Evolutionary conservation across 2,113 vertebrate genomes (phyloP), one percentile per base, ranked within the genome.

Genomic region (Eulacestoma nigropectus): DNA sequence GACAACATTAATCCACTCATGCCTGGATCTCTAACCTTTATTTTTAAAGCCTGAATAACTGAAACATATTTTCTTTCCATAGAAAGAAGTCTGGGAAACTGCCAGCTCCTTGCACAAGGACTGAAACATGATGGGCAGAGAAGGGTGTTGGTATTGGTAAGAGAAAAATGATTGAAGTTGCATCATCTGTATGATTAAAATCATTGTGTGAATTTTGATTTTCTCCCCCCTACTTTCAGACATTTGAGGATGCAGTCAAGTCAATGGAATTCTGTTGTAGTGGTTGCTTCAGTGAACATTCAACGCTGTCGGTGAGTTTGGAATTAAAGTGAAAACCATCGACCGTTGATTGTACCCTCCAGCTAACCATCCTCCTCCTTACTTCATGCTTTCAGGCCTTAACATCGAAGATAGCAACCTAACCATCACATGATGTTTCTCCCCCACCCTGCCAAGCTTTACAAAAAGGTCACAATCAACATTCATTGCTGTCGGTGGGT

Each of bases 401-500:
- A 94, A 85, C 90, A 90, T 64, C 62, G 93, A 97, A 96, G 97
- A 97, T 76, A 87, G 94, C 92, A 87, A 86, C 83, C 91, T 92
- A 85, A 95, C 59, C 88, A 62, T 56, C 76, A 62, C 30, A 46
- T 27, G 78, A 86, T 88, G 90, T 93, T 92, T 86, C 76, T 95
- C 84, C 59, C 72, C 26, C 44, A 87, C 84, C 46, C 90, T 74
- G 78, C 78, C 91, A 94, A 96, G 95, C 84, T 87, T 96, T 78
- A 75, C 74, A 89, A 67, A 97, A 99, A 99, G 99, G 99, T 99
- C 99, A 99, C 99, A 99, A 99, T 99, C 98, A 99, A 99, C 99
- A 99, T 99, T 99, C 99, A 99, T 99, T 99, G 99, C 99, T 99
- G 99, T 99, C 99, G 99, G 99, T 99, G 99, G 99, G 99, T 99